Base-by-base conservation (phyloP, 2,888 invertebrate genomes). In the Pyralis farinalis region DNA sequence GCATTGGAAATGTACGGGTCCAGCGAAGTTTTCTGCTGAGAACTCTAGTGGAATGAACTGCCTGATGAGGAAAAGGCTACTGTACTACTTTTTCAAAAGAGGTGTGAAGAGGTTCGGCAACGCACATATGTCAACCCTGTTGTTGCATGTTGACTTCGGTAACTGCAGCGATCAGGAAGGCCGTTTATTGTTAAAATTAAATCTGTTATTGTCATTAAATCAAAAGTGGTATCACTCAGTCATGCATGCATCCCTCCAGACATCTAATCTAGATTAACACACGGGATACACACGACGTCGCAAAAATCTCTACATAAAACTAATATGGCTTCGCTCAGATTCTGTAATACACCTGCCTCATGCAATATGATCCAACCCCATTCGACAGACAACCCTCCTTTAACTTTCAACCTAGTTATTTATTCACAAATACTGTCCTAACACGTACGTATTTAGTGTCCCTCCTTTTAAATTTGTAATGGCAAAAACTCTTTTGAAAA, bases 311-410 rank as follows among this genome's bases (percentile, higher is more conserved):
- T 46, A 49, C 52, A 46, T 40, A 46, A 52, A 16, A 60, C 51
- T 64, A 64, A 44, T 69, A 70, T 41, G 72, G 74, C 62, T 73
- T 74, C 72, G 42, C 51, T 47, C 58, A 55, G 53, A 65, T 63
- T 56, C 55, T 50, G 45, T 53, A 54, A 66, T 53, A 53, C 67
- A 68, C 67, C 66, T 68, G 68, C 48, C 42, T 43, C 44, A 40
- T 54, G 59, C 46, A 52, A 57, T 45, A 55, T 53, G 51, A 63
- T 55, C 60, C 51, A n/a, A n/a, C n/a, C n/a, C n/a, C n/a, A n/a
- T n/a, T n/a, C n/a, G 27, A 7, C 22, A 30, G 43, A 20, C 33
- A 5, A 30, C 29, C 33, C 21, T 36, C 27, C 21, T n/a, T 32
- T 7, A 28, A 33, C 34, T 32, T 32, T 38, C 16, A 43, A 37